Percentiles rank a stretch among this genome's conserved stretches.
phyloP scores from a whole-genome alignment of 1,140 invertebrate species.

The Monomorium pharaonis region DNA sequence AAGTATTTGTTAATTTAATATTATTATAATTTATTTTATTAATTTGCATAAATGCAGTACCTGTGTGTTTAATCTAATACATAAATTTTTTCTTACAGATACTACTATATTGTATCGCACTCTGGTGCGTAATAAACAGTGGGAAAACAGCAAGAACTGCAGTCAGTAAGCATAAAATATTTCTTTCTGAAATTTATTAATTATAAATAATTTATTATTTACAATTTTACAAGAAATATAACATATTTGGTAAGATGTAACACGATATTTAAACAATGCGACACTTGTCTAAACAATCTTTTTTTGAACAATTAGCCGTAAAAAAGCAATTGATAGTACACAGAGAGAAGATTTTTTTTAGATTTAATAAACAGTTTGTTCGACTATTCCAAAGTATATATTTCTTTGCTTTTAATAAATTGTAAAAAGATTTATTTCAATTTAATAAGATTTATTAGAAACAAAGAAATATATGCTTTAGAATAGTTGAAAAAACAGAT shows the following conservation, averaged over 20 bases:
- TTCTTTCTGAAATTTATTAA: slow-evolving; percentile 1
- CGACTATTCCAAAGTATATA: no score
- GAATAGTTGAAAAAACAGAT: no score
- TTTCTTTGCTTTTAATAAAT: no score
- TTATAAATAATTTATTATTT: not conserved
- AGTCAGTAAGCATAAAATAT: slow-evolving; percentile 59
- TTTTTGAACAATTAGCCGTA: not conserved
- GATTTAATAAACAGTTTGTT: no score
- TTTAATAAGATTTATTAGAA: no score
- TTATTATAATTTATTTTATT: not conserved
- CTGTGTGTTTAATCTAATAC: not conserved
- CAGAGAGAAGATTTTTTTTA: no score
- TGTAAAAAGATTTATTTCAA: no score
- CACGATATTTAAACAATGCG: not conserved
- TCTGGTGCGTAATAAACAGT: slow-evolving; percentile 46
- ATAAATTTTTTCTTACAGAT: slow-evolving; percentile 54
- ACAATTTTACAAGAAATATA: not conserved
- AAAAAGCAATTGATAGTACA: not conserved
- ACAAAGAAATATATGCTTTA: no score
- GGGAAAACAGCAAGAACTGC: slow-evolving; percentile 52
- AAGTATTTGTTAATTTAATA: not conserved
- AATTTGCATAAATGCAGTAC: not conserved
- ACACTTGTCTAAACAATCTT: not conserved
- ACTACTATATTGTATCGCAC: not conserved
- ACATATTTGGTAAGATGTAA: not conserved